Conservation (phyloP, 2,888 invertebrate genomes). For the Andrena dorsata region DNA sequence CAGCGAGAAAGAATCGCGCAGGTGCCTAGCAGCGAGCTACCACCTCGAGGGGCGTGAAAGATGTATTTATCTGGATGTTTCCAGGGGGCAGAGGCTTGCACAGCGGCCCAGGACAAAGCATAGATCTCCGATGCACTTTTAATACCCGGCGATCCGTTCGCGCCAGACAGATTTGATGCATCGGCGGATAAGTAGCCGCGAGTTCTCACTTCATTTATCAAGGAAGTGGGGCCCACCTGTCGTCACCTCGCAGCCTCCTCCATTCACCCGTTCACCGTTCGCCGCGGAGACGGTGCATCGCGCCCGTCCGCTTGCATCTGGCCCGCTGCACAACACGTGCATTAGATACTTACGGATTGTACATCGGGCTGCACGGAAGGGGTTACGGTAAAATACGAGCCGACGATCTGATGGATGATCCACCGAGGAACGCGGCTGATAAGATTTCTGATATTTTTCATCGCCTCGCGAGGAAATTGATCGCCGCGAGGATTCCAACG, state of each 20-base stretch:
- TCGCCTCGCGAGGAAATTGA: slow-evolving; percentile 40
- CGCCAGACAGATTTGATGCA: slow-evolving; percentile 77
- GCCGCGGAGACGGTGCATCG: slow-evolving; percentile 18
- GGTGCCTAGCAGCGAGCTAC: background rate
- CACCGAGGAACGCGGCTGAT: slow-evolving; percentile 55
- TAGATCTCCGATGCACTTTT: slow-evolving; percentile 66
- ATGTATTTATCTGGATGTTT: slow-evolving; percentile 21
- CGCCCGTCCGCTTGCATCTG: slow-evolving; percentile 40
- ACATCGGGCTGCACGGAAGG: slow-evolving; percentile 34
- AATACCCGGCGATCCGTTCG: slow-evolving; percentile 63
- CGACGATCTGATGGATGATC: slow-evolving; percentile 70
- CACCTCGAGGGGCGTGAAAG: background rate
- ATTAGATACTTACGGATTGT: slow-evolving; percentile 63
- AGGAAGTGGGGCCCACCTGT: slow-evolving; percentile 74
- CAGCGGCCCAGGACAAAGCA: slow-evolving; percentile 42
- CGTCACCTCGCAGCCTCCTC: slow-evolving; percentile 66
- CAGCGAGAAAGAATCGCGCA: background rate
- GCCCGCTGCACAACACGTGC: slow-evolving; percentile 59
- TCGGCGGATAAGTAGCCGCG: slow-evolving; percentile 78
- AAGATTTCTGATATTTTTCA: slow-evolving; percentile 65
- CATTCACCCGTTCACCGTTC: slow-evolving; percentile 53
- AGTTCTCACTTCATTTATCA: slow-evolving; percentile 80
- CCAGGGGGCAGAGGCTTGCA: background rate
- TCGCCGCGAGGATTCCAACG: slow-evolving; percentile 41
- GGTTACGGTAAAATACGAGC: slow-evolving; percentile 52